These are phyloP conservation scores for Dioctria rufipes DNA, from an alignment of 2,888 invertebrate genomes.

Conservation along the genomic window DNA sequence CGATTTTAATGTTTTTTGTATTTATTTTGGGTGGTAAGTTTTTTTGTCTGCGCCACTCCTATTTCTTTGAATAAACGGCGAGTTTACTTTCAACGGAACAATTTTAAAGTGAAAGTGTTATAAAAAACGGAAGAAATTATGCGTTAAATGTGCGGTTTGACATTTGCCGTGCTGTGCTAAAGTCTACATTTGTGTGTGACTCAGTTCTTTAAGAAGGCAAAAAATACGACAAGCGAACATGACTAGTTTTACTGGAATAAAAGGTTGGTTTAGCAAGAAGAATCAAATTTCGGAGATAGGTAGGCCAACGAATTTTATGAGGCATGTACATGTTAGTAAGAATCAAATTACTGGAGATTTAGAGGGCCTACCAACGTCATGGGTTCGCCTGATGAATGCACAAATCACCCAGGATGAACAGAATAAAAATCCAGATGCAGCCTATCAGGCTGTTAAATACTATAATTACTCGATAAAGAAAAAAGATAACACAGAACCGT, in stretches of 20 bases:
- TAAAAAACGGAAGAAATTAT: conserved; percentile 43
- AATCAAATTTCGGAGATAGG: conserved; percentile 76
- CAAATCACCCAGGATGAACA: conserved; percentile 91
- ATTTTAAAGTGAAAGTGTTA: conserved; percentile 27
- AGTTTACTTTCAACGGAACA: neutral
- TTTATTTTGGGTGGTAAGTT: conserved; percentile 46
- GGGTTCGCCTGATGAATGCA: conserved; percentile 84
- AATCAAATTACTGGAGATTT: conserved; percentile 87
- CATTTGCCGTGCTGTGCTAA: conserved; percentile 33
- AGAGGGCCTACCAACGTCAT: conserved; percentile 88
- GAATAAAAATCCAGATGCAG: conserved; percentile 90
- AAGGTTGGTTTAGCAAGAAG: conserved; percentile 70
- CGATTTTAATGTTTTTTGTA: conserved; percentile 54
- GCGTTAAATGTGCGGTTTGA: conserved; percentile 28
- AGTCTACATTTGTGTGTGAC: conserved; percentile 33
- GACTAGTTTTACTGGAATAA: conserved; percentile 67
- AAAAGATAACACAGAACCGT: conserved; percentile 80
- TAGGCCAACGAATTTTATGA: conserved; percentile 87
- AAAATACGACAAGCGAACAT: conserved; percentile 59
- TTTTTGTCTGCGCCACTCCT: conserved; percentile 60
- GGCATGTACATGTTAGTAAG: conserved; percentile 89
- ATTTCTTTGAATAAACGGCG: conserved; percentile 51
- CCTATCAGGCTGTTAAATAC: conserved; percentile 90
- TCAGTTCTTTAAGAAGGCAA: conserved; percentile 17
- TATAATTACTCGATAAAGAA: conserved; percentile 91